Conservation (phyloP, 2,113 vertebrate species). For the Chlorodrepanis virens region DNA sequence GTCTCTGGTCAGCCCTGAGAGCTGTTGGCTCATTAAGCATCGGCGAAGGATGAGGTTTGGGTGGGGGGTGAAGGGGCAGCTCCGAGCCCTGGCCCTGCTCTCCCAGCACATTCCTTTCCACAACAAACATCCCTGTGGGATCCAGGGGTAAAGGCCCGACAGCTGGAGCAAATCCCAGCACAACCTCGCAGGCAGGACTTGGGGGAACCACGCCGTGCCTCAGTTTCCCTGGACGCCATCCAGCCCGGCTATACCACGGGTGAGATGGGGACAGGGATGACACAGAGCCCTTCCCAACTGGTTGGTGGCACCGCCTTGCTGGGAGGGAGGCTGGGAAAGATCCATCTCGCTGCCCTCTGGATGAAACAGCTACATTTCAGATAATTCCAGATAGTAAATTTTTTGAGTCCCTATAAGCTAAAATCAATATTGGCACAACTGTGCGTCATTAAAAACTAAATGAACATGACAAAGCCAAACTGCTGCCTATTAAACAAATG, state of each 20-base stretch:
- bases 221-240: neutral
- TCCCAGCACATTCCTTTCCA: rapidly evolving
- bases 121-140: neutral
- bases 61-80: neutral
- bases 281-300: neutral
- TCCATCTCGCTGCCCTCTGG: constrained; percentile 25
- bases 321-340: neutral
- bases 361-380: constrained; percentile 61
- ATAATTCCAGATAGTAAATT: constrained; percentile 77
- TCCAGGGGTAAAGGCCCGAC: rapidly evolving
- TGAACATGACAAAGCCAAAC: constrained; percentile 80
- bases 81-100: neutral
- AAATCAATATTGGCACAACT: constrained; percentile 85
- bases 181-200: rapidly evolving
- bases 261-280: neutral
- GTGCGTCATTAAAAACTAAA: constrained; percentile 83
- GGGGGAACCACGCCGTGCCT: neutral
- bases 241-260: rapidly evolving
- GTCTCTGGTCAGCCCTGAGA: neutral
- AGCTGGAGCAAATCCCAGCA: neutral
- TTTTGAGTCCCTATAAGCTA: constrained; percentile 81
- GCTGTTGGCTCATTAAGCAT: neutral
- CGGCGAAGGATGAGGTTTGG: rapidly evolving
- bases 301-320: neutral
- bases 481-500: constrained; percentile 81